Conservation (phyloP, 2,797 vertebrate genomes). For the Eidolon dupreanum region DNA sequence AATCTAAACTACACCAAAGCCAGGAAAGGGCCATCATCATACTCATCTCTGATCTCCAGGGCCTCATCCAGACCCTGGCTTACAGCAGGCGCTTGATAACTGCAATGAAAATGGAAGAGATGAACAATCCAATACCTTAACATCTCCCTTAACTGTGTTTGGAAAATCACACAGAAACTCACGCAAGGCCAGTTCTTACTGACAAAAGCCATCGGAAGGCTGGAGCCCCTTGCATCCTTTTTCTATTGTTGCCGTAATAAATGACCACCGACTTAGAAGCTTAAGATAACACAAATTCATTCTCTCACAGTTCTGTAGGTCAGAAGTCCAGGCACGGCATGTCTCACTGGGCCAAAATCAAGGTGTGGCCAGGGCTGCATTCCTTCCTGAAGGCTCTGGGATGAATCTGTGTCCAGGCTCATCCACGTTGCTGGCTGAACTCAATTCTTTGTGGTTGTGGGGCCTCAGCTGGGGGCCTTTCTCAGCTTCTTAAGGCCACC, state of each 20-base stretch:
- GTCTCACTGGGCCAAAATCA: background rate
- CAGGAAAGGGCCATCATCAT: no score
- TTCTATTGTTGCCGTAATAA: background rate
- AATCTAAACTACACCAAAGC: background rate
- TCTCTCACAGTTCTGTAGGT: background rate
- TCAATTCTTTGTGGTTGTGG: background rate
- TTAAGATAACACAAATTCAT: background rate
- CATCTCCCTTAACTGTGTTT: no score
- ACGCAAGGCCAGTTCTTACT: background rate
- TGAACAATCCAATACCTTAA: background rate
- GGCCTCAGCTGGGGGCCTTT: background rate
- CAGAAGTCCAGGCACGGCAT: background rate
- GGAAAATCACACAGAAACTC: background rate
- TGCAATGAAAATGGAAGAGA: background rate
- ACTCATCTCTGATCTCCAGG: background rate
- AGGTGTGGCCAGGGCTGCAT: background rate
- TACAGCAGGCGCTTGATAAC: background rate
- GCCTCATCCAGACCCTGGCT: background rate
- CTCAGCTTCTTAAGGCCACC: background rate
- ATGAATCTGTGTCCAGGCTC: background rate
- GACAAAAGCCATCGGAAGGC: background rate
- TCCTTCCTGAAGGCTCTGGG: background rate
- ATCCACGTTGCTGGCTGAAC: background rate
- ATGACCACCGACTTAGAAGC: background rate
- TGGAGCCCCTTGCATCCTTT: background rate